These are phyloP conservation scores for Eumaeus atala DNA, from an alignment of 1,140 invertebrate genomes.

Conservation along the genomic window DNA sequence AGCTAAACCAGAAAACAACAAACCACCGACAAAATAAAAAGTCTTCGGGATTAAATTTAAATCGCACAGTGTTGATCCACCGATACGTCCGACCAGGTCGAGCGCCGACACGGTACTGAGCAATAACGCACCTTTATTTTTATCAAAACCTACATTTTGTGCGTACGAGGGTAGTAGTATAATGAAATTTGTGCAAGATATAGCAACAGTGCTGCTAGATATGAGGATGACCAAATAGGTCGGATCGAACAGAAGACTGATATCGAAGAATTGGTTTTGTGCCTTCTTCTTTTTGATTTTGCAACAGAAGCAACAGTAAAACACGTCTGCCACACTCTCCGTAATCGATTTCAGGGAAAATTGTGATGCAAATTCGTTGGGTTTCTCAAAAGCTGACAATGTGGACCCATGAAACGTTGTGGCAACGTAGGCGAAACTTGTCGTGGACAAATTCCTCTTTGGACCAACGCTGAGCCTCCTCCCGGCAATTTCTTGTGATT, in stretches of 20 bases:
- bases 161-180: slow-evolving; percentile 86
- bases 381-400: slow-evolving; percentile 78
- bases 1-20: slow-evolving; percentile 83
- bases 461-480: slow-evolving; percentile 57
- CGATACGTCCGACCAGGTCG: slow-evolving; percentile 86
- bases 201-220: slow-evolving; percentile 87
- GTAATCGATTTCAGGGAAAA: slow-evolving; percentile 81
- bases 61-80: slow-evolving; percentile 87
- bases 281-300: slow-evolving; percentile 57
- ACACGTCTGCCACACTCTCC: slow-evolving; percentile 70
- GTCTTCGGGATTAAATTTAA: slow-evolving; percentile 83
- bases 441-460: slow-evolving; percentile 81
- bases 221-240: slow-evolving; percentile 87
- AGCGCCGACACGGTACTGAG: slow-evolving; percentile 85
- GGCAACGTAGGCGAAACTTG: slow-evolving; percentile 87
- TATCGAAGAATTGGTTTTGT: slow-evolving; percentile 82
- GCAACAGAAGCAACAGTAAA: slow-evolving; percentile 64
- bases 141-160: slow-evolving; percentile 79
- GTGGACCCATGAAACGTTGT: slow-evolving; percentile 89
- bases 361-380: slow-evolving; percentile 84
- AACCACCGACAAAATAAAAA: slow-evolving; percentile 85
- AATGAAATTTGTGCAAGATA: slow-evolving; percentile 90
- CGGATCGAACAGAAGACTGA: slow-evolving; percentile 82
- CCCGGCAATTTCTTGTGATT: slow-evolving; percentile 46
- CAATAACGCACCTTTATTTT: slow-evolving; percentile 79